A percentile compares a stretch with the other conserved stretches of the same genome.
phyloP scores from a whole-genome alignment of 2,113 vertebrate genomes.

The Gambusia holbrooki region DNA sequence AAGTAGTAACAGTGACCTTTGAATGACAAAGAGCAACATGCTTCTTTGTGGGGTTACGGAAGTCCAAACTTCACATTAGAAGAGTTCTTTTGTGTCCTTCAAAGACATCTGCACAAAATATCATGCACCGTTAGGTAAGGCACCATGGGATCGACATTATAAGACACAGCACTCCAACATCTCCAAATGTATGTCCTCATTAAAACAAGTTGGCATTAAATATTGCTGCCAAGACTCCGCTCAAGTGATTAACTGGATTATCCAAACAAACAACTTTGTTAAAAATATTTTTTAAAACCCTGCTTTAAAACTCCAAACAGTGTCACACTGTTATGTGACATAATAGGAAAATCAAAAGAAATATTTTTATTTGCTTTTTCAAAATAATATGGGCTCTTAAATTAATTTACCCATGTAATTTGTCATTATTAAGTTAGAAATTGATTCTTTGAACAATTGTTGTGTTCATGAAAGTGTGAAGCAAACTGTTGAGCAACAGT shows the following conservation, averaged over 20 bases:
- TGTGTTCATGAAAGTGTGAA: too few relatives aligned
- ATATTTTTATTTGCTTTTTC: neutral
- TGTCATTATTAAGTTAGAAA: neutral
- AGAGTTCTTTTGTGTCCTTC: neutral
- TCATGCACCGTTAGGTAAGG: too few relatives aligned
- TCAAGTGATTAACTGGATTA: too few relatives aligned
- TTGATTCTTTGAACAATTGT: neutral
- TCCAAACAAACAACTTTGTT: neutral
- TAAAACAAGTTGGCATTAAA: too few relatives aligned
- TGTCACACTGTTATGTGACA: neutral
- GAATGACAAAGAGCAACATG: neutral
- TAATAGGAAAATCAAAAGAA: neutral
- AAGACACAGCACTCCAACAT: neutral
- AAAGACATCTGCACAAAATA: neutral
- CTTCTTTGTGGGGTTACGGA: neutral
- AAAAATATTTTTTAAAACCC: neutral
- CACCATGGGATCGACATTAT: too few relatives aligned
- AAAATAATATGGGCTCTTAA: neutral
- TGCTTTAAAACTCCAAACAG: neutral
- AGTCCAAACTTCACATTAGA: neutral
- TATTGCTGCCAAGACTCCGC: too few relatives aligned
- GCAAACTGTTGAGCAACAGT: neutral
- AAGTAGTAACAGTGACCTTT: slow-evolving; percentile 41
- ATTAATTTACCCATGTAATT: neutral
- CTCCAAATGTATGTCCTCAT: too few relatives aligned